A percentile compares a stretch with the other conserved stretches of the same genome.
These are phyloP conservation scores for Aix galericulata DNA, from an alignment of 2,113 vertebrate genomes.

Conservation along the genomic window DNA sequence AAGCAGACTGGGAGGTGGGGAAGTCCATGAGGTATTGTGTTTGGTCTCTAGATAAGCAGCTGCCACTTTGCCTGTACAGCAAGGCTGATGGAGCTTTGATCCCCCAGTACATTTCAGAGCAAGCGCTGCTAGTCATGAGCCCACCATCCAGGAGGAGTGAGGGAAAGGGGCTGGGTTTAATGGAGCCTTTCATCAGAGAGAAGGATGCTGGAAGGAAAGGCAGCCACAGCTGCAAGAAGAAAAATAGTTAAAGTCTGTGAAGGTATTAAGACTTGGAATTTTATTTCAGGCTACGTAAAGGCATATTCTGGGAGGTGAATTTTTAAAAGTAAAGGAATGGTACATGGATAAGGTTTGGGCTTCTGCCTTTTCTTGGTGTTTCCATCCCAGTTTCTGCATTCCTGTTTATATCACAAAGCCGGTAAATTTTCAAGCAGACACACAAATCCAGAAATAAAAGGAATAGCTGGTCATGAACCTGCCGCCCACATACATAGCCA, in stretches of 20 bases:
- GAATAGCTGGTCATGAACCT: slow-evolving; percentile 22
- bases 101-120: background rate
- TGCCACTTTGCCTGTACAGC: background rate
- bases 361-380: background rate
- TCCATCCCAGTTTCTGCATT: background rate
- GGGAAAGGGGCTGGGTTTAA: background rate
- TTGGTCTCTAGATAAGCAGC: background rate
- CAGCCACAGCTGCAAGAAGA: background rate
- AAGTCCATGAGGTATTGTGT: background rate
- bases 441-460: slow-evolving; percentile 26
- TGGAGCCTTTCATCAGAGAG: background rate
- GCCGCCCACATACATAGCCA: background rate
- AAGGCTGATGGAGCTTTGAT: background rate
- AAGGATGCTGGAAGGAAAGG: background rate
- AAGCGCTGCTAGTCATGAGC: background rate
- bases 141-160: background rate
- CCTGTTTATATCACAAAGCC: background rate
- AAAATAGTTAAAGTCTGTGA: background rate
- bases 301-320: background rate
- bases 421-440: background rate
- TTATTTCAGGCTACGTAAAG: background rate
- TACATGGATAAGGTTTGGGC: background rate
- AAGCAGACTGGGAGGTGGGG: background rate
- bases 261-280: background rate
- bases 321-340: background rate